phyloP scores from a whole-genome alignment of 2,888 invertebrate species.

The Cerceris ruficornis region DNA sequence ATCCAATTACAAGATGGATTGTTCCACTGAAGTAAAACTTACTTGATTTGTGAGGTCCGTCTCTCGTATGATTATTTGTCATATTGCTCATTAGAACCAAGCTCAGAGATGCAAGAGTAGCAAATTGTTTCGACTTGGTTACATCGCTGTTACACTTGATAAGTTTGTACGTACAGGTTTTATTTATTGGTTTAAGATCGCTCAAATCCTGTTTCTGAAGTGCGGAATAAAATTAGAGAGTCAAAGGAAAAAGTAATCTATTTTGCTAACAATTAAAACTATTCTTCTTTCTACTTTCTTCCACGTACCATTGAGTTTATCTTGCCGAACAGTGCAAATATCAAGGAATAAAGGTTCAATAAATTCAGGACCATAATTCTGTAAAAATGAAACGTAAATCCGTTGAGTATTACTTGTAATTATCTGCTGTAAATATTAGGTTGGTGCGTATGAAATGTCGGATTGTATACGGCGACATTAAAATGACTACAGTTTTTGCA shows the following conservation, averaged over 20 bases:
- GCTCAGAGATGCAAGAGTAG: slow-evolving; percentile 80
- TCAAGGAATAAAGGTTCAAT: slow-evolving; percentile 96
- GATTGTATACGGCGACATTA: too few species aligned
- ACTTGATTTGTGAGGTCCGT: slow-evolving; percentile 33
- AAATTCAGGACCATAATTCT: slow-evolving; percentile 97
- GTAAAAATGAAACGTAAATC: slow-evolving; percentile 70
- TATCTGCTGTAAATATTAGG: too few species aligned
- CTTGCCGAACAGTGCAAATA: slow-evolving; percentile 95
- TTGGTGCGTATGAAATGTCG: too few species aligned
- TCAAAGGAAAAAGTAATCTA: background rate
- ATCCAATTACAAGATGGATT: background rate
- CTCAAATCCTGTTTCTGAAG: slow-evolving; percentile 83
- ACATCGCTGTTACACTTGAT: slow-evolving; percentile 77
- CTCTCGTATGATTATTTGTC: slow-evolving; percentile 28
- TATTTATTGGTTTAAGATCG: slow-evolving; percentile 82
- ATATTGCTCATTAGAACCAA: slow-evolving; percentile 76
- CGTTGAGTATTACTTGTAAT: background rate
- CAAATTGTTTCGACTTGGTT: slow-evolving; percentile 71
- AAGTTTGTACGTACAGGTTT: slow-evolving; percentile 61
- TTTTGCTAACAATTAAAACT: background rate
- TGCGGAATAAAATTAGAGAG: background rate
- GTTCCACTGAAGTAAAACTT: slow-evolving; percentile 1
- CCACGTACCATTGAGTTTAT: slow-evolving; percentile 89
- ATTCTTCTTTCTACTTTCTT: background rate
- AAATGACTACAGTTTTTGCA: too few species aligned